Evolutionary conservation across 2,797 vertebrate species (phyloP).

Genomic region (Aselliscus stoliczkanus): DNA sequence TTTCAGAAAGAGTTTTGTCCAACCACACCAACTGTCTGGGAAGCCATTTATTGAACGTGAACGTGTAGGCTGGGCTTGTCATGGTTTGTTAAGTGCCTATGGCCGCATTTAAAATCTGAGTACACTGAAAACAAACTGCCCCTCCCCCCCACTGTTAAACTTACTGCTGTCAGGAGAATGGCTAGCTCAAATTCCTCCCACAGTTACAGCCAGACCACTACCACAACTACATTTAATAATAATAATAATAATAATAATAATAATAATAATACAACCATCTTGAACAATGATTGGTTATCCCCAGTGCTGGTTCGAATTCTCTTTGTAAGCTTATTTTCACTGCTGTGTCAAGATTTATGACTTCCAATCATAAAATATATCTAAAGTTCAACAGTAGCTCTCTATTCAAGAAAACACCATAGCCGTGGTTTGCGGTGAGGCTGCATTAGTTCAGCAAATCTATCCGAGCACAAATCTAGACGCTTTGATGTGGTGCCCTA

Average conservation of each 20-base stretch:
- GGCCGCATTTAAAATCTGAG: not conserved
- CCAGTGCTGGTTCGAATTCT: not conserved
- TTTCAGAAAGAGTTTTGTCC: conserved; percentile 38
- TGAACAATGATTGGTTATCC: not conserved
- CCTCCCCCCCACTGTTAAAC: not conserved
- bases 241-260: not conserved
- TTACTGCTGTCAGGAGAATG: not conserved
- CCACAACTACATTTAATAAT: not conserved
- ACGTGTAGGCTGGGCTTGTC: conserved; percentile 25
- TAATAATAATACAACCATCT: not conserved
- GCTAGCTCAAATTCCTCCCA: not conserved
- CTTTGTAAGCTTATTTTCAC: conserved; percentile 51
- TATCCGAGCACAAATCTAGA: conserved; percentile 54
- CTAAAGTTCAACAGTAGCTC: conserved; percentile 66
- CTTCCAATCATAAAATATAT: conserved; percentile 64
- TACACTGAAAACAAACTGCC: conserved; percentile 17
- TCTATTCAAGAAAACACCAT: conserved; percentile 63
- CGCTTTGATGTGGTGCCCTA: conserved; percentile 53
- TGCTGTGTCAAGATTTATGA: conserved; percentile 61
- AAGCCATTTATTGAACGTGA: conserved; percentile 38
- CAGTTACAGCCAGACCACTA: not conserved
- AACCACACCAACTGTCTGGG: not conserved
- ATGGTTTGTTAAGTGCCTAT: not conserved
- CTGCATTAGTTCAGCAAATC: conserved; percentile 48
- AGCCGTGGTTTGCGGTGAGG: conserved; percentile 32